Evolutionary conservation across 1,140 invertebrate genomes (phyloP), one percentile per base, ranked within the genome.

Genomic region (Meteorus sp.): DNA sequence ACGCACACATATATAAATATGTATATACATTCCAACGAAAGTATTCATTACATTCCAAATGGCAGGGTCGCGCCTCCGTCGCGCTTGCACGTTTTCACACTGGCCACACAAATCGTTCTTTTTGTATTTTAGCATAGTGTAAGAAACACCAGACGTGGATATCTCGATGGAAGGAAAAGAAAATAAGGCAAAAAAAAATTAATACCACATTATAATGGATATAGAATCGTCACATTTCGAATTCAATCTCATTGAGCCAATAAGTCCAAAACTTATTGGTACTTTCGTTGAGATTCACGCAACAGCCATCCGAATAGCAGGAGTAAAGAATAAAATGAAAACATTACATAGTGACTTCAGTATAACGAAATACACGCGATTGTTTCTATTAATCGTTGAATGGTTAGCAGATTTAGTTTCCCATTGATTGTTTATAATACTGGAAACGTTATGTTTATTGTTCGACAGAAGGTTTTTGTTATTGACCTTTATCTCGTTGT

Each of bases 371-470:
- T 67, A 44, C 47, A 41, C 45, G 48, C 62, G 60, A 73, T 68
- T 69, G 47, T 73, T 71, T 67, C 61, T 63, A 61, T 67, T 69
- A 45, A 67, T 70, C 35, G 54, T 70, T 64, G 51, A 58, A 64
- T 53, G 6, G 58, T 66, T 63, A 48, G 22, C 41, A 20, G 41
- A 65, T 53, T 48, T 27, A 59, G 45, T 50, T 27, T 27, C 20
- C 52, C 55, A 13, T 61, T 52, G 37, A 44, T 61, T 60, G 61
- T 66, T 64, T 62, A 55, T 29, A 25, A 25, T 39, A 58, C 23
- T 44, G 22, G 23, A 17, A 59, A 11, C 25, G 57, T 59, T 47
- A 50, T 53, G 57, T 60, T 44, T 48, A 52, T 60, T 37, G 56
- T 53, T 52, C 52, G 20, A 47, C 41, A 13, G 25, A 15, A 45